These are phyloP conservation scores for Sula dactylatra DNA, from an alignment of 2,113 vertebrate species.

Conservation along the genomic window DNA sequence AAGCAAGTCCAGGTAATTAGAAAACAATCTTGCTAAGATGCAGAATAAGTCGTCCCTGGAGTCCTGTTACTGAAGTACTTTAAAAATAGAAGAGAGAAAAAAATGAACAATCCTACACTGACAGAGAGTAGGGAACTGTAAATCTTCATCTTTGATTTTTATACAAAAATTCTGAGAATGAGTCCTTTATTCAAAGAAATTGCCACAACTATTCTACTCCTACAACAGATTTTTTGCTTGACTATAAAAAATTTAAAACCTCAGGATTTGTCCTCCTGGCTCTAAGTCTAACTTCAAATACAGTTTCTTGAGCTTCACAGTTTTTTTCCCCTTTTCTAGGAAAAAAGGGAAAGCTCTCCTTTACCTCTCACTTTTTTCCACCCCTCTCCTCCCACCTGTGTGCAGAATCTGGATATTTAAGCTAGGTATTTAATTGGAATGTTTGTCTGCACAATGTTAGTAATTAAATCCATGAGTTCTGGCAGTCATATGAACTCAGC, in stretches of 20 bases:
- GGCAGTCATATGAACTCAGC: conserved; percentile 55
- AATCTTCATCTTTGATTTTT: not conserved
- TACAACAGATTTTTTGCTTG: not conserved
- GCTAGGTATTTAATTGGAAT: conserved; percentile 32
- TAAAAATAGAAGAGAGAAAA: not conserved
- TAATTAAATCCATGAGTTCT: conserved; percentile 59
- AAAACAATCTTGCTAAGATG: conserved; percentile 14
- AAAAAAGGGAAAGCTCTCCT: not conserved
- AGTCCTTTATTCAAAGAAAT: not conserved
- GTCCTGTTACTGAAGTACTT: not conserved
- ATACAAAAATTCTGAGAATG: not conserved
- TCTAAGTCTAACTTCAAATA: not conserved
- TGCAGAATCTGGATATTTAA: conserved; percentile 24
- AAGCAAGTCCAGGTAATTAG: not conserved
- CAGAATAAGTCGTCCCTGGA: not conserved
- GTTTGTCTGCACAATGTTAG: conserved; percentile 39
- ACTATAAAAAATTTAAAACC: not conserved
- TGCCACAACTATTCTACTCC: not conserved
- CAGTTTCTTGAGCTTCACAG: not conserved
- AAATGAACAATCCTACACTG: not conserved
- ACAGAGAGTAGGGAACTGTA: not conserved
- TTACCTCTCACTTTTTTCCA: not conserved
- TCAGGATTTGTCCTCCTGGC: not conserved
- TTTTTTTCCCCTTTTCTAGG: not conserved
- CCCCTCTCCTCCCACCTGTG: not conserved